Evolutionary conservation across 1,140 invertebrate genomes (phyloP).

Genomic region (Dinothrombium tinctorium): DNA sequence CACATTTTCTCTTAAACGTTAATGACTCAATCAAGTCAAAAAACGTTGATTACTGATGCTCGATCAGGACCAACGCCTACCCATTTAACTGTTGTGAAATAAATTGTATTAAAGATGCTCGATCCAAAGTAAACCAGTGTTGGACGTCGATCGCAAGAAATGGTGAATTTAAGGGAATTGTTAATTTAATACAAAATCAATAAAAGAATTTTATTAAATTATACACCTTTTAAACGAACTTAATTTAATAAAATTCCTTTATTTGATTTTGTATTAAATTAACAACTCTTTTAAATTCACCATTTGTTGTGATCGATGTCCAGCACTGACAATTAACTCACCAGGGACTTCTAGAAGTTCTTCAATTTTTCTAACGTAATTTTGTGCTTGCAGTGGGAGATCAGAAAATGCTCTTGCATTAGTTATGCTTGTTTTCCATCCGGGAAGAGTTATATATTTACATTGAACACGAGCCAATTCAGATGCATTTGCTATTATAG

Average conservation of each 20-base stretch:
- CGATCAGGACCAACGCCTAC: slow-evolving; percentile 84
- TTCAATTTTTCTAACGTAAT: slow-evolving; percentile 66
- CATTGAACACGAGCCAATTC: slow-evolving; percentile 35
- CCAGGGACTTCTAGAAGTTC: slow-evolving; percentile 59
- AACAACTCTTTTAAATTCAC: too few species aligned
- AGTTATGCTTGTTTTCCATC: slow-evolving; percentile 68
- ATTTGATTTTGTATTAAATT: too few species aligned
- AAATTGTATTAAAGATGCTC: slow-evolving; percentile 14
- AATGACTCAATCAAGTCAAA: too few species aligned
- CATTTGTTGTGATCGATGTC: too few species aligned
- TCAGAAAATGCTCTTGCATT: slow-evolving; percentile 54
- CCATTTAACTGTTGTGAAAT: slow-evolving; percentile 60
- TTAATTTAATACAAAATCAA: neutral
- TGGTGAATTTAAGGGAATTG: neutral
- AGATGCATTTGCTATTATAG: slow-evolving; percentile 21
- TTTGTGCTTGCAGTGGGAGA: slow-evolving; percentile 60
- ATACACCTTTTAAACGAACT: too few species aligned
- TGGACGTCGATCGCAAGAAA: neutral
- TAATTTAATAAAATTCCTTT: too few species aligned
- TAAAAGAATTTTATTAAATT: neutral
- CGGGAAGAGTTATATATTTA: slow-evolving; percentile 68
- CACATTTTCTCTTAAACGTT: too few species aligned
- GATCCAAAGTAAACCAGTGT: neutral
- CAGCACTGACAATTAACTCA: slow-evolving; percentile 27
- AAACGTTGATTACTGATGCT: slow-evolving; percentile 40